These are phyloP conservation scores for Melanerpes aurifrons DNA, from an alignment of 2,113 vertebrate genomes.

Conservation along the genomic window DNA sequence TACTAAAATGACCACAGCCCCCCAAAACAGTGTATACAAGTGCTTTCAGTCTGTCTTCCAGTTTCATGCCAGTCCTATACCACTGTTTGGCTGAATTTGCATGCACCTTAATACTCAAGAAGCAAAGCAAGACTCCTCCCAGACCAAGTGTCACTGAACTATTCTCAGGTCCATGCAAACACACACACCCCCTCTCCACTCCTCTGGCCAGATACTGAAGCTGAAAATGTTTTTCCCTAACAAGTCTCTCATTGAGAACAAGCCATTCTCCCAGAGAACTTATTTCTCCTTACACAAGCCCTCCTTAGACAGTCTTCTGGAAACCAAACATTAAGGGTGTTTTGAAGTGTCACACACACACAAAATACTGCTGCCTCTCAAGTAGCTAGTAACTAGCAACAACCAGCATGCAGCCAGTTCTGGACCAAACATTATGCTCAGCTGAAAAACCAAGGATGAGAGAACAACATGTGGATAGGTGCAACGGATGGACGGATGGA, in stretches of 20 bases:
- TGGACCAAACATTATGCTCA: not conserved
- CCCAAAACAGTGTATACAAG: not conserved
- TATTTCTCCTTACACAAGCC: not conserved
- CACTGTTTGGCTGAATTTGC: not conserved
- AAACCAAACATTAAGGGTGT: not conserved
- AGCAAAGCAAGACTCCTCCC: not conserved
- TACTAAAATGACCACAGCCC: not conserved
- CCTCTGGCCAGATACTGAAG: not conserved
- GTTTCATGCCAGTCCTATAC: not conserved
- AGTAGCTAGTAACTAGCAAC: not conserved
- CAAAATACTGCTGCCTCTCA: not conserved
- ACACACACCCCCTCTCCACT: not conserved
- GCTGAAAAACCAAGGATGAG: rapidly evolving
- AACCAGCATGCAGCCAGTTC: not conserved
- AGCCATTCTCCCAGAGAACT: not conserved
- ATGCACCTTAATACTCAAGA: not conserved
- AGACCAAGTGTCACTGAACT: not conserved
- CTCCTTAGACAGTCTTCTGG: not conserved
- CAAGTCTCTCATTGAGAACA: not conserved
- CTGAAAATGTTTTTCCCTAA: not conserved
- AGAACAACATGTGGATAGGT: not conserved
- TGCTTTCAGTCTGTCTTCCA: not conserved
- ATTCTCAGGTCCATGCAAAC: not conserved
- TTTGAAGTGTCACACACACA: not conserved
- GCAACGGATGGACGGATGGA: not conserved